phyloP scores from a whole-genome alignment of 2,797 vertebrate genomes.

The Manis crassicaudata region DNA sequence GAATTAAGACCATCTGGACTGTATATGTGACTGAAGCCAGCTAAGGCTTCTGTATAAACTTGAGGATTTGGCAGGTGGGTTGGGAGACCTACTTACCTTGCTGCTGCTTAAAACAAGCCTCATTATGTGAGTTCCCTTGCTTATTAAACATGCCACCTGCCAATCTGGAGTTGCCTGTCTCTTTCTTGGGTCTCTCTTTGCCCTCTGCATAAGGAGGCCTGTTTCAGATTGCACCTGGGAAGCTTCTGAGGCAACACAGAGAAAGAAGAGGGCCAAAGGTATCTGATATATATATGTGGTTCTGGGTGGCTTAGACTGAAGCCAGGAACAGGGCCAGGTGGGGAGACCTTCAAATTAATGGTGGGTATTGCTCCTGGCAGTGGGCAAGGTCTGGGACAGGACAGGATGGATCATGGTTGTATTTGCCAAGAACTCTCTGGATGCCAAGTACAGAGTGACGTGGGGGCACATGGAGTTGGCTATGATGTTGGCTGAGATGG shows the following conservation, averaged over 20 bases:
- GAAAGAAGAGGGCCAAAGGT: neutral
- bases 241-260: neutral
- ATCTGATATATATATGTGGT: neutral
- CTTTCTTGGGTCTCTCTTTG: too few relatives aligned
- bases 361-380: neutral
- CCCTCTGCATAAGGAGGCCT: too few relatives aligned
- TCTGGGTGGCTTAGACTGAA: neutral
- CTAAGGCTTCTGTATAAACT: too few relatives aligned
- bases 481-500: neutral
- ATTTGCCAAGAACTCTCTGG: neutral
- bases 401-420: neutral
- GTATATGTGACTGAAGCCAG: too few relatives aligned
- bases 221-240: too few relatives aligned
- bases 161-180: too few relatives aligned
- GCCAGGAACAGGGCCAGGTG: neutral
- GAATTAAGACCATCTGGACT: too few relatives aligned
- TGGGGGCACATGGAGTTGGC: neutral
- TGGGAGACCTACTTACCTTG: too few relatives aligned
- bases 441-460: neutral
- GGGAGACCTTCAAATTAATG: neutral
- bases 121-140: too few relatives aligned
- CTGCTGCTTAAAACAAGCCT: too few relatives aligned
- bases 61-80: too few relatives aligned
- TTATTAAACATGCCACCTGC: too few relatives aligned
- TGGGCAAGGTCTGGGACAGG: neutral